Base-by-base conservation (phyloP, 2,888 invertebrate species). In the Nymphalis polychloros region DNA sequence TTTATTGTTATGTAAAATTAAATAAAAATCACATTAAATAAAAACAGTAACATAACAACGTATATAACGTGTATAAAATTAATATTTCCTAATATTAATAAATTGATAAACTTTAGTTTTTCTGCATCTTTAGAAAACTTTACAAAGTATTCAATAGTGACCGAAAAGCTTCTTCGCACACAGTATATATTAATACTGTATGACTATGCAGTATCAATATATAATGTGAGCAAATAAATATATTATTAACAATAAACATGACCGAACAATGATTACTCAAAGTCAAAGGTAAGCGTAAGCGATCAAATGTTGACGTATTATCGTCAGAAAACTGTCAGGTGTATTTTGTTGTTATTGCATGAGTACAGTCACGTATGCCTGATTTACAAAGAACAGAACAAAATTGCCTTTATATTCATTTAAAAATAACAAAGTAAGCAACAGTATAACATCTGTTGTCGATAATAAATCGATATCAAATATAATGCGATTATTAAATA, bases 291-390 rank as follows among this genome's bases (percentile, higher is more conserved):
- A 59, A 59, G 10, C 59, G 59, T 7, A 41, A 61, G 60, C 57
- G 62, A 62, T 59, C 62, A 48, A 63, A 49, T 49, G 46, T 67
- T 52, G 70, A 71, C 67, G 59, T 59, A 68, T 71, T 77, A 73
- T 75, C 77, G 77, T 76, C 75, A 78, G 69, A 72, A 69, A 68
- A 74, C 66, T 67, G 13, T 48, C 49, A 55, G 31, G 27, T 59
- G 19, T 68, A 17, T 68, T 69, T 70, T 74, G 71, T 69, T 70
- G 60, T 67, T 74, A 75, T 77, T 77, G 77, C 81, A 76, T 84
- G 84, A 78, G 71, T 64, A 57, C 17, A 80, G 83, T 87, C 88
- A 88, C 88, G 87, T 87, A 87, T 81, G 76, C 61, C 35, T 67
- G 48, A 47, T 67, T 55, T 82, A 75, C 63, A 55, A 61, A 35